These are phyloP conservation scores for Panthera tigris DNA, from an alignment of 2,113 vertebrate species.

Conservation along the genomic window DNA sequence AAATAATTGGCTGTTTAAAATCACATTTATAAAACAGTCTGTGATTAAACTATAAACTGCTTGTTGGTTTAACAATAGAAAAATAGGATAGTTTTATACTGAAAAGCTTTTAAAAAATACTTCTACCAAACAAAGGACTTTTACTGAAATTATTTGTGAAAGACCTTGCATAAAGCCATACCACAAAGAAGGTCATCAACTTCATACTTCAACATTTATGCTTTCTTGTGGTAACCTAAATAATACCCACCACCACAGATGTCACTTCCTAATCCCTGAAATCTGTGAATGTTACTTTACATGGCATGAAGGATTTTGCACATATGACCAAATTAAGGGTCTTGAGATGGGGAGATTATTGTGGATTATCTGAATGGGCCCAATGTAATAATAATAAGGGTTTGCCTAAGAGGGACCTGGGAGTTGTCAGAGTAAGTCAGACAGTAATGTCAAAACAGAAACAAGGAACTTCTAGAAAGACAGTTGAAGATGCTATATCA, in stretches of 20 bases:
- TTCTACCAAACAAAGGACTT: slow-evolving; percentile 20
- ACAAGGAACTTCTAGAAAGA: background rate
- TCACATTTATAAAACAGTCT: slow-evolving; percentile 50
- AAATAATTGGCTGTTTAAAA: slow-evolving; percentile 50
- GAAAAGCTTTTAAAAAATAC: slow-evolving; percentile 29
- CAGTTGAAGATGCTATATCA: background rate
- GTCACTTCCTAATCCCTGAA: background rate
- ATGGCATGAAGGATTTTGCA: background rate
- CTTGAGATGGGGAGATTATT: background rate
- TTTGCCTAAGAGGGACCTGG: background rate
- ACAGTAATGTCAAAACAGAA: background rate
- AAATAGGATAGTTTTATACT: slow-evolving; percentile 29
- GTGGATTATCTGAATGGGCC: background rate
- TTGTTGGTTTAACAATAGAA: background rate
- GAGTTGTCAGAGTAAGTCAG: background rate
- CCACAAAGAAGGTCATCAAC: background rate
- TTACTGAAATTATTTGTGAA: slow-evolving; percentile 16
- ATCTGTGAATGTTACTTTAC: background rate
- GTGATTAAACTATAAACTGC: slow-evolving; percentile 25
- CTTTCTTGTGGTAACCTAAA: background rate
- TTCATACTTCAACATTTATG: background rate
- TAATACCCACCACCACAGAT: background rate
- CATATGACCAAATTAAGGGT: background rate
- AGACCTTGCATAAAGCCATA: background rate
- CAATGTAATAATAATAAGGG: background rate